Evolutionary conservation across 53 echinoderm and acorn worm genomes (phyloP).

Genomic region (Stichopus horrens): DNA sequence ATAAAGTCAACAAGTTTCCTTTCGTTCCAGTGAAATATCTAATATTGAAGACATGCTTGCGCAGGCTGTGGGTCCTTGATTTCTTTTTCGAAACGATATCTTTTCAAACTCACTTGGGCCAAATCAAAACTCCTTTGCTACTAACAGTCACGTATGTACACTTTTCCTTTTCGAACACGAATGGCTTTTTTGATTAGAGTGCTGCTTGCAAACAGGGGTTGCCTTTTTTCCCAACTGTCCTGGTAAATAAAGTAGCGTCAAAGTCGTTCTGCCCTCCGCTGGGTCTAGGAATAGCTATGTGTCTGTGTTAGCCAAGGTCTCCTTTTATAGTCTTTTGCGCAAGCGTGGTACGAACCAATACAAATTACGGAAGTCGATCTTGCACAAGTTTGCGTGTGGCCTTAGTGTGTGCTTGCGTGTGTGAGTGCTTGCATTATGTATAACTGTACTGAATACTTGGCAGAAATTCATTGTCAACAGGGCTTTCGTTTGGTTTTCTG

Average conservation of each 20-base stretch:
- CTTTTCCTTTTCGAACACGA: too few species aligned
- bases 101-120: too few species aligned
- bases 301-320: too few species aligned
- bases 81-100: too few species aligned
- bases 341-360: constrained; percentile 19
- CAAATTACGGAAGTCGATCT: constrained; percentile 8
- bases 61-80: too few species aligned
- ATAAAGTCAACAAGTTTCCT: background rate
- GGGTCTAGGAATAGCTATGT: too few species aligned
- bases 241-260: background rate
- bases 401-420: background rate
- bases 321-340: constrained; percentile 39
- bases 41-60: background rate
- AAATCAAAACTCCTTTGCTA: too few species aligned
- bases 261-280: too few species aligned
- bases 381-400: background rate
- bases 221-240: background rate
- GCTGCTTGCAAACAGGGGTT: too few species aligned
- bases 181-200: too few species aligned
- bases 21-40: background rate
- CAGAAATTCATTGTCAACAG: background rate
- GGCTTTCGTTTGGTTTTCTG: background rate
- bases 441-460: too few species aligned
- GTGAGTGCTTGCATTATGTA: background rate
- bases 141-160: too few species aligned